Conservation (phyloP, 2,113 vertebrate species). For the Pachyramphus minor region DNA sequence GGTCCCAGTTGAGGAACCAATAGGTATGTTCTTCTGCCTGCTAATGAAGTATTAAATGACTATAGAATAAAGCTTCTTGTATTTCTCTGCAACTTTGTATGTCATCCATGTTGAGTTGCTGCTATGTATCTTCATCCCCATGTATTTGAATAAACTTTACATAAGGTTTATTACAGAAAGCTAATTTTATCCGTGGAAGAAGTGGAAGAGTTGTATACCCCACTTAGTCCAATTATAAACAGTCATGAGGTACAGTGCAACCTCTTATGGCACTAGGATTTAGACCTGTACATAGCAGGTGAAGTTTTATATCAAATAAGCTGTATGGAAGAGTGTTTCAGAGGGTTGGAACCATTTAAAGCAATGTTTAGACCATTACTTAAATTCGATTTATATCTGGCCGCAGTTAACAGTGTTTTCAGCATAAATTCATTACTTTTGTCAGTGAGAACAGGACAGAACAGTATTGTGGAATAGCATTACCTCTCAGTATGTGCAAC, state of each 20-base stretch:
- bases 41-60: not conserved
- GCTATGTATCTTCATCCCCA: not conserved
- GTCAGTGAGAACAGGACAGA: not conserved
- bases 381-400: not conserved
- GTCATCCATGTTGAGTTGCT: not conserved
- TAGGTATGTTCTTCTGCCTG: slow-evolving; percentile 73
- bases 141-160: not conserved
- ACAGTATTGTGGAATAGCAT: rapidly evolving
- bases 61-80: not conserved
- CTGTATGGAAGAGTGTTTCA: not conserved
- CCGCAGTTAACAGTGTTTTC: not conserved
- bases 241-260: not conserved
- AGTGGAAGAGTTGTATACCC: not conserved
- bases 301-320: not conserved
- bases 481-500: not conserved
- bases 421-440: not conserved
- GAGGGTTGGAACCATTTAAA: not conserved
- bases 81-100: not conserved
- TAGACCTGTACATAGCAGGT: not conserved
- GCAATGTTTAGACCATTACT: not conserved
- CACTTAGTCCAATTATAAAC: not conserved
- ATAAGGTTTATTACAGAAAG: not conserved
- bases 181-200: not conserved
- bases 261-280: not conserved
- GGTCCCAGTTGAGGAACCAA: slow-evolving; percentile 84